A percentile compares a stretch with the other conserved stretches of the same genome.
phyloP scores from a whole-genome alignment of 2,888 invertebrate genomes.

The Macrophya alboannulata region DNA sequence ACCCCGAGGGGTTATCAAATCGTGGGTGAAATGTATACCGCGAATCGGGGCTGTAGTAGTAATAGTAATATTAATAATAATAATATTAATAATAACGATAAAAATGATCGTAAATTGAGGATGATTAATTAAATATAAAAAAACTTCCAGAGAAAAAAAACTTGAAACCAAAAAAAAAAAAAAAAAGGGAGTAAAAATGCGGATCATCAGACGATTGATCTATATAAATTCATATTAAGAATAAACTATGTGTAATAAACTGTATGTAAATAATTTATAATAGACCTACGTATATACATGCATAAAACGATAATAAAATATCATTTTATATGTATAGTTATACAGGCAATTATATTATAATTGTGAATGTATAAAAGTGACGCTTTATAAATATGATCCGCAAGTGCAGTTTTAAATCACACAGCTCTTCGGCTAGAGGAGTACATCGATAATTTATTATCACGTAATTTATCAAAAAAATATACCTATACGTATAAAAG shows the following conservation, averaged over 20 bases:
- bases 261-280: no score
- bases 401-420: not conserved
- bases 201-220: no score
- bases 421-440: no score
- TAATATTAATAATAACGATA: not conserved
- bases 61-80: not conserved
- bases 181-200: no score
- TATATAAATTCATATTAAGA: no score
- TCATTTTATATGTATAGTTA: not conserved
- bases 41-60: not conserved
- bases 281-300: not conserved
- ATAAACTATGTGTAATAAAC: no score
- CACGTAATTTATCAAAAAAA: not conserved
- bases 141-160: no score
- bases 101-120: not conserved
- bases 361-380: not conserved
- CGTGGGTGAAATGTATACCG: slow-evolving; percentile 12
- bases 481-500: not conserved
- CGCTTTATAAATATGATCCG: not conserved
- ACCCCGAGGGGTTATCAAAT: slow-evolving; percentile 11
- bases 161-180: not conserved
- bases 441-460: not conserved
- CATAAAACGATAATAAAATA: no score
- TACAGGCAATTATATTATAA: not conserved
- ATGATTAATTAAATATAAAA: not conserved